Conservation (phyloP, 2,797 vertebrate species). For the Phaenicophaeus curvirostris region DNA sequence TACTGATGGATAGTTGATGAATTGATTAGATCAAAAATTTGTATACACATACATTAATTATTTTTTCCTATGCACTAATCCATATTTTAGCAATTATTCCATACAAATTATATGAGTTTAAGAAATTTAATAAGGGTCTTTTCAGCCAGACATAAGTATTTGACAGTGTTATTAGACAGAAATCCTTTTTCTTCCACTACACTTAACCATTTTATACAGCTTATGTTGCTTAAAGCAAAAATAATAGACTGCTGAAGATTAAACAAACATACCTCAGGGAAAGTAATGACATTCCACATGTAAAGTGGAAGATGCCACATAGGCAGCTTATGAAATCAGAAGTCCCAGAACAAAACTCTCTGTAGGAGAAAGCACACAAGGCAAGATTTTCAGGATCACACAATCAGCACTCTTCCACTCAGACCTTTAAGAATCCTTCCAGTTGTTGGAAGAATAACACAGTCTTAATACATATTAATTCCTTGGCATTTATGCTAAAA, state of each 20-base stretch:
- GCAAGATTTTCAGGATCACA: neutral
- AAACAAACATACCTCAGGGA: neutral
- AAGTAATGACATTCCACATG: neutral
- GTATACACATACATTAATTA: neutral
- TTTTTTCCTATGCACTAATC: neutral
- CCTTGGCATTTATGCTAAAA: neutral
- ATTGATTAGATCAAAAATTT: neutral
- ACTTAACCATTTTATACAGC: neutral
- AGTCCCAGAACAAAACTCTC: neutral
- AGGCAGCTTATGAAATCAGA: neutral
- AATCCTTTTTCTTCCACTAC: neutral
- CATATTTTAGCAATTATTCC: neutral
- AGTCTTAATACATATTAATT: neutral
- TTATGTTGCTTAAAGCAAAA: neutral
- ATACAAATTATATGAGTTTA: neutral
- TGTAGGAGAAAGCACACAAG: neutral
- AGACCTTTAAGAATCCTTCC: neutral
- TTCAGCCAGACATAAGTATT: constrained; percentile 2
- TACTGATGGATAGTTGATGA: neutral
- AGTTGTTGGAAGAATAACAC: neutral
- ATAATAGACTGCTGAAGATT: neutral
- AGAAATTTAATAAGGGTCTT: neutral
- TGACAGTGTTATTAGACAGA: neutral
- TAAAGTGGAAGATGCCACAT: neutral
- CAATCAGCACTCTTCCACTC: rapidly evolving